These are phyloP conservation scores for Colistium nudipinnis DNA, from an alignment of 2,113 vertebrate species.

Conservation along the genomic window DNA sequence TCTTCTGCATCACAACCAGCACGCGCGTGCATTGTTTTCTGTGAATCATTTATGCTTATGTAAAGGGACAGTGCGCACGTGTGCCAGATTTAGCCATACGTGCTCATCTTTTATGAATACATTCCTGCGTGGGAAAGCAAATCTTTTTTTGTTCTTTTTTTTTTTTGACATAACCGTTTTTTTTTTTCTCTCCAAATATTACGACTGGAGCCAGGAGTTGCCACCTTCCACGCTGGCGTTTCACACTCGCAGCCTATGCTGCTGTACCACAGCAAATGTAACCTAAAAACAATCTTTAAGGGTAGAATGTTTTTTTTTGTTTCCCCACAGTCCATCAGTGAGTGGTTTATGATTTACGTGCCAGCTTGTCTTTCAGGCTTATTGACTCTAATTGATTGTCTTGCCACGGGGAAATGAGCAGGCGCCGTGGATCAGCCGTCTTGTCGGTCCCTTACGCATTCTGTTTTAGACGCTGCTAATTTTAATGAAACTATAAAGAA, in stretches of 20 bases:
- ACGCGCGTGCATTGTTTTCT: neutral
- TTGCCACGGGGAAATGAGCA: constrained; percentile 17
- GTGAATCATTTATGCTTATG: neutral
- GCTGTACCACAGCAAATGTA: neutral
- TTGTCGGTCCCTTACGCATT: constrained; percentile 21
- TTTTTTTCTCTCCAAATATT: too few relatives aligned
- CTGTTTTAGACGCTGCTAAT: constrained; percentile 42
- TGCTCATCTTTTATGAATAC: neutral
- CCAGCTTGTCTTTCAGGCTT: neutral
- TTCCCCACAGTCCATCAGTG: neutral
- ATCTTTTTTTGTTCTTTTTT: neutral
- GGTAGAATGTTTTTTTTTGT: neutral
- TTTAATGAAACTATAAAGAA: constrained; percentile 58
- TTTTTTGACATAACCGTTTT: too few relatives aligned
- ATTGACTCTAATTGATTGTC: constrained; percentile 16
- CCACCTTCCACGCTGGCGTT: too few relatives aligned
- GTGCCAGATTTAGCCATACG: neutral
- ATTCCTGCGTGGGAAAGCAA: neutral
- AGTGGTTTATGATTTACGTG: neutral
- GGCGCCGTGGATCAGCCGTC: constrained; percentile 19
- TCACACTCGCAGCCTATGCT: too few relatives aligned
- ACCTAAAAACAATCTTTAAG: neutral
- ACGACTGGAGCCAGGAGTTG: too few relatives aligned
- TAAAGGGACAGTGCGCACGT: neutral
- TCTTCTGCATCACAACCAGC: neutral